A percentile compares a stretch with the other conserved stretches of the same genome.
Evolutionary conservation across 2,113 vertebrate species (phyloP).

Genomic region (Forbesichthys papilliferus): DNA sequence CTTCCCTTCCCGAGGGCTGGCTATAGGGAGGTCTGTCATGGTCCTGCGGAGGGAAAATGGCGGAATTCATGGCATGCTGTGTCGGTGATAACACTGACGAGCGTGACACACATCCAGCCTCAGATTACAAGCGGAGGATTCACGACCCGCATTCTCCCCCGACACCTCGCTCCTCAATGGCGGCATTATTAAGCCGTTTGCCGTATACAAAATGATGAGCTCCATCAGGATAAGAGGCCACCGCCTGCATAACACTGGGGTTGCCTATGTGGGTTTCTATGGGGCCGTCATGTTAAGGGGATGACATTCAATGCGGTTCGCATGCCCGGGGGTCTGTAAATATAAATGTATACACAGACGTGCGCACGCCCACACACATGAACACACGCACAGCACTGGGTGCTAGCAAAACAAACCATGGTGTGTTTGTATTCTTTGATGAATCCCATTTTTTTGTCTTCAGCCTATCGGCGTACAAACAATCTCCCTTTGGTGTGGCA

Average conservation of each 20-base stretch:
- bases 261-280: conserved; percentile 24
- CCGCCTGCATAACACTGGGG: conserved; percentile 39
- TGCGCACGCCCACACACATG: background rate
- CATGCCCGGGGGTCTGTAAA: conserved; percentile 27
- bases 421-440: conserved; percentile 21
- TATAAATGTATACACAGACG: conserved; percentile 17
- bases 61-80: conserved; percentile 70
- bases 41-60: conserved; percentile 64
- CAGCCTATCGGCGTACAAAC: conserved; percentile 5
- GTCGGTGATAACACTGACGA: conserved; percentile 66
- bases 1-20: conserved; percentile 11
- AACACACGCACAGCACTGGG: background rate
- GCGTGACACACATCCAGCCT: conserved; percentile 62
- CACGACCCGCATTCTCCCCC: conserved; percentile 62
- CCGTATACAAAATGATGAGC: conserved; percentile 59
- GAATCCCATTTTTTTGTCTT: conserved; percentile 6
- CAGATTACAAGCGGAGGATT: conserved; percentile 69
- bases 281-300: conserved; percentile 33
- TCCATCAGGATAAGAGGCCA: conserved; percentile 49
- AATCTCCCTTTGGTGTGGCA: background rate
- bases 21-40: conserved; percentile 62
- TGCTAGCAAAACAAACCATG: conserved; percentile 32
- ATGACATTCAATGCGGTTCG: conserved; percentile 30
- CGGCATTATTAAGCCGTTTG: conserved; percentile 71
- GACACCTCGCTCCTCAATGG: conserved; percentile 66